Conservation (phyloP, 2,888 invertebrate genomes). For the Drosophila aldrichi region DNA sequence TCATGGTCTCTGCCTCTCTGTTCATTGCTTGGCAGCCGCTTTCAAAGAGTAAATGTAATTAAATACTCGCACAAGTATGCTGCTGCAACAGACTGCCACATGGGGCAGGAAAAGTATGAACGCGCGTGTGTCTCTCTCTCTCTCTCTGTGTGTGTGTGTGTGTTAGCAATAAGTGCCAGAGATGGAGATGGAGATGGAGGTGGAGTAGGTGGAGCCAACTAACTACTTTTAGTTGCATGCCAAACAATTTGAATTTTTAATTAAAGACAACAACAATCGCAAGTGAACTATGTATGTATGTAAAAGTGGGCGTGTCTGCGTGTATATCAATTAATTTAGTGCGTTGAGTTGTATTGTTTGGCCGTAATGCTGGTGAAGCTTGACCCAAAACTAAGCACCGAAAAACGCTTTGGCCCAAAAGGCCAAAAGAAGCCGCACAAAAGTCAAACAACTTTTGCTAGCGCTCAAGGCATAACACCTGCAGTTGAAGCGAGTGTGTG, state of each 20-base stretch:
- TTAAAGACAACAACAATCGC: slow-evolving; percentile 43
- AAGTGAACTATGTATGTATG: slow-evolving; percentile 9
- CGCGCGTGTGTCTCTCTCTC: too few species aligned
- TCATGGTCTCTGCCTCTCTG: neutral
- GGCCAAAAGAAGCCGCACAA: slow-evolving; percentile 22
- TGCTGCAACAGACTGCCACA: slow-evolving; percentile 24
- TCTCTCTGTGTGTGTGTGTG: neutral
- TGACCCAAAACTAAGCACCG: slow-evolving; percentile 44
- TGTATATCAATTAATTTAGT: slow-evolving; percentile 53
- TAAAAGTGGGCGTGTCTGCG: neutral
- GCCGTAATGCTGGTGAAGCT: slow-evolving; percentile 37
- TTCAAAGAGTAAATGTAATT: slow-evolving; percentile 49
- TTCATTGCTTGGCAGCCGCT: slow-evolving; percentile 4
- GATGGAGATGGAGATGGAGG: neutral
- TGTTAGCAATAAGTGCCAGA: neutral
- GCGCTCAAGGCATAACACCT: slow-evolving; percentile 46
- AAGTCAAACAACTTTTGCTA: slow-evolving; percentile 49
- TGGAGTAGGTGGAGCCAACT: neutral
- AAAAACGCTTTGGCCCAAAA: slow-evolving; percentile 17
- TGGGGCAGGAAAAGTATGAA: neutral
- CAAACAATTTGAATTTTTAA: slow-evolving; percentile 62
- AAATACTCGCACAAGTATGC: slow-evolving; percentile 37
- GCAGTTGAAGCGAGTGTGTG: slow-evolving; percentile 11
- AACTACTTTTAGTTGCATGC: slow-evolving; percentile 21
- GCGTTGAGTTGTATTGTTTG: slow-evolving; percentile 30